Evolutionary conservation across 2,888 invertebrate genomes (phyloP).

Genomic region (Nephrotoma guestfalica): DNA sequence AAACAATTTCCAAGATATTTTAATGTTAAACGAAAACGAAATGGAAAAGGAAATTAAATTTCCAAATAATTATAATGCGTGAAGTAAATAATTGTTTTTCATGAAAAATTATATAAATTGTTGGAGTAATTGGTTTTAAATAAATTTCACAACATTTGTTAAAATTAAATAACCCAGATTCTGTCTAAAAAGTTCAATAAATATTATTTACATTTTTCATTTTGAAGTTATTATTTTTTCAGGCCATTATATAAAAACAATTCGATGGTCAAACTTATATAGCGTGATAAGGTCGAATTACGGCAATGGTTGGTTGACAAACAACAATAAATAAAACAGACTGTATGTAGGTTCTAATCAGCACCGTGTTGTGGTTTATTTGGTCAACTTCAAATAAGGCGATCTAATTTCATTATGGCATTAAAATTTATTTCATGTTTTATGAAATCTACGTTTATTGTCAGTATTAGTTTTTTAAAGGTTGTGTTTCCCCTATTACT

Average conservation of each 20-base stretch:
- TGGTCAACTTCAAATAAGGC: too few relatives aligned
- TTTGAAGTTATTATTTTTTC: not conserved
- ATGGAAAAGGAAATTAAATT: not conserved
- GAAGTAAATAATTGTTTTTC: not conserved
- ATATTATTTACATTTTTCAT: not conserved
- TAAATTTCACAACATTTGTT: not conserved
- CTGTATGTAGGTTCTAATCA: too few relatives aligned
- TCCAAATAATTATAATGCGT: not conserved
- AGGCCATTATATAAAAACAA: not conserved
- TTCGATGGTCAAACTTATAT: not conserved
- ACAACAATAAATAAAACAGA: too few relatives aligned
- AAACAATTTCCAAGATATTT: not conserved
- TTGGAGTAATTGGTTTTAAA: not conserved
- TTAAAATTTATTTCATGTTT: too few relatives aligned
- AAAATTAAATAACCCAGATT: not conserved
- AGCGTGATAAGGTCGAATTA: not conserved
- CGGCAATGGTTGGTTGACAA: not conserved
- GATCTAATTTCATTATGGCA: too few relatives aligned
- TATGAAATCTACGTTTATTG: too few relatives aligned
- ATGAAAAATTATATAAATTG: not conserved
- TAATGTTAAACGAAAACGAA: not conserved
- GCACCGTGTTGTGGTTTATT: too few relatives aligned
- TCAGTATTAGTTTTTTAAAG: too few relatives aligned
- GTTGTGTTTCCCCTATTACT: too few relatives aligned
- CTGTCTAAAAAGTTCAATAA: not conserved